phyloP scores from a whole-genome alignment of 1,140 invertebrate genomes.

The Dreissena polymorpha region DNA sequence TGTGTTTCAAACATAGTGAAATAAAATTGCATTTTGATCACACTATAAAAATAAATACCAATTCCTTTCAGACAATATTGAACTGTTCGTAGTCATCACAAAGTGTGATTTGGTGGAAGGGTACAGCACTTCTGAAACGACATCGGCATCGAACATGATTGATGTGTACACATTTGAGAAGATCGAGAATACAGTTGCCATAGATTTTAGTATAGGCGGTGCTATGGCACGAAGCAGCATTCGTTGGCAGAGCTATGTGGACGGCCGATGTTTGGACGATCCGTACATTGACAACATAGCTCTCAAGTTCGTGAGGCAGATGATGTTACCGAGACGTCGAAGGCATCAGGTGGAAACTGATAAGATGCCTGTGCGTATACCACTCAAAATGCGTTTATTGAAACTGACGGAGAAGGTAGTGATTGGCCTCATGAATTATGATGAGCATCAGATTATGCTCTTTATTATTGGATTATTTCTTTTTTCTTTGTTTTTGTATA shows the following conservation, averaged over 20 bases:
- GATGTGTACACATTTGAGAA: neutral
- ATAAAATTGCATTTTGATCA: too few species aligned
- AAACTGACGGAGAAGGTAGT: too few species aligned
- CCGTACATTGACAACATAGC: constrained; percentile 38
- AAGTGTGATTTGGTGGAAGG: constrained; percentile 37
- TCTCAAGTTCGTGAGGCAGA: constrained; percentile 12
- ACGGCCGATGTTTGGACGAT: neutral
- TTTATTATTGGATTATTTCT: too few species aligned
- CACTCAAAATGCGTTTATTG: too few species aligned
- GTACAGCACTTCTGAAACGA: neutral
- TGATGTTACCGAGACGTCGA: constrained; percentile 6
- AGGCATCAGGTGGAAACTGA: neutral
- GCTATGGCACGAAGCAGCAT: constrained; percentile 6
- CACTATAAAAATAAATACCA: too few species aligned
- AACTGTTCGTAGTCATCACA: constrained; percentile 37
- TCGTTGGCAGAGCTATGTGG: constrained; percentile 31
- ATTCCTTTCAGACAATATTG: constrained; percentile 12
- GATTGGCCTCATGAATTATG: too few species aligned
- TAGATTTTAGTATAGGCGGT: constrained; percentile 21
- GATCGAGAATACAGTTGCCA: neutral
- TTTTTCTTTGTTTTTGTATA: too few species aligned
- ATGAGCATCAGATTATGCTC: too few species aligned
- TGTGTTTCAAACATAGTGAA: too few species aligned
- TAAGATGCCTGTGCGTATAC: too few species aligned
- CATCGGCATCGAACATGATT: neutral